These are phyloP conservation scores for Apeltes quadracus DNA, from an alignment of 2,113 vertebrate species.

Conservation along the genomic window DNA sequence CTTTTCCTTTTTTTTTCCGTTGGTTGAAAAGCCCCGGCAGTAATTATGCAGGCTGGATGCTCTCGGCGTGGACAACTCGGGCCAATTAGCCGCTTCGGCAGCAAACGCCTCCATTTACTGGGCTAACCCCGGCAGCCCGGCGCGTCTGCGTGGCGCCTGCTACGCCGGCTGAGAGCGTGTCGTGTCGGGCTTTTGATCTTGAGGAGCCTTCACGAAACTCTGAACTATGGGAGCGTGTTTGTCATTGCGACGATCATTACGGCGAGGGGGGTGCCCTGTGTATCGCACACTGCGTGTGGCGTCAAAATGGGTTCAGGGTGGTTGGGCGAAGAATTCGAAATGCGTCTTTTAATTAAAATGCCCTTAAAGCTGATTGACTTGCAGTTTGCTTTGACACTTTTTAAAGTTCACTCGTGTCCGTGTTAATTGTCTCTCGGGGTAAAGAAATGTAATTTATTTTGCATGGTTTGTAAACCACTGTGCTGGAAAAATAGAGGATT, in stretches of 20 bases:
- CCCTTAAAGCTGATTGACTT: not conserved
- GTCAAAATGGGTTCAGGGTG: conserved; percentile 8
- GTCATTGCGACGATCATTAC: not conserved
- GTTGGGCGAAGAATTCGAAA: not conserved
- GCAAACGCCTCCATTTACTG: conserved; percentile 14
- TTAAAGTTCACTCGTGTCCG: not conserved
- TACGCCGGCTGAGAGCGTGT: not conserved
- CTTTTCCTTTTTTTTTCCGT: conserved; percentile 38
- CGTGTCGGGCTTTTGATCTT: conserved; percentile 18
- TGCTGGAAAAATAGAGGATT: conserved; percentile 26
- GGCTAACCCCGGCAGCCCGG: not conserved
- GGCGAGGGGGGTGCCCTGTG: not conserved
- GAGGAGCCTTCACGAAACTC: not conserved
- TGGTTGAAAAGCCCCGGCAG: conserved; percentile 35
- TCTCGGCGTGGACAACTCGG: conserved; percentile 48
- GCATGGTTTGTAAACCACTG: not conserved
- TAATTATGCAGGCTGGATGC: conserved; percentile 50
- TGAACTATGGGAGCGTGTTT: not conserved
- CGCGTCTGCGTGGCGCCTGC: not conserved
- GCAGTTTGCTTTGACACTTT: not conserved
- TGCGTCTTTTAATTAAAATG: not conserved
- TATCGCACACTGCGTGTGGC: too few relatives aligned
- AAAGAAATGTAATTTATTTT: not conserved
- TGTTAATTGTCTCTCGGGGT: not conserved
- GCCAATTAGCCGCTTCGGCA: conserved; percentile 57